Evolutionary conservation across 2,888 invertebrate species (phyloP), one percentile per base, ranked within the genome.

Genomic region (Macrosoma leucophasiata): DNA sequence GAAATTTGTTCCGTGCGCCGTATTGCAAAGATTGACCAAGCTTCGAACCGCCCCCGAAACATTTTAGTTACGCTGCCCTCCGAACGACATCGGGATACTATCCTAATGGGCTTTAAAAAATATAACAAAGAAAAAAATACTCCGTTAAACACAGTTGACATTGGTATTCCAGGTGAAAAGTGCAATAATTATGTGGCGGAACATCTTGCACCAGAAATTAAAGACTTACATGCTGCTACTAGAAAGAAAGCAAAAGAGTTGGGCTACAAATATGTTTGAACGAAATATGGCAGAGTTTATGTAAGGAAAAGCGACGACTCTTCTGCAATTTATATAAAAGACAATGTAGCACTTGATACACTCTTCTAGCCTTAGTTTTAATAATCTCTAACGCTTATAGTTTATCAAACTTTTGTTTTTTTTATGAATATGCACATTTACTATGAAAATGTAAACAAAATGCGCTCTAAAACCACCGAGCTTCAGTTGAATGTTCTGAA

Each of bases 71-170:
- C 28, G 9, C 15, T 35, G 20, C 14, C 35, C 12, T 35, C 35
- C 5, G 22, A 24, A 11, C 25, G 29, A 8, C 25, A 25, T 4
- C 19, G 30, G 13, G 35, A 36, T 25, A 20, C 13, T 4, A 5
- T 36, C 1, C 10, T 36, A 2, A 15, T 25, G 6, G 22, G 25
- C 2, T 18, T 14, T 8, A 29, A 20, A 14, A 8, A 12, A 8
- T 28, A 18, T 8, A 37, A 37, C 22, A 37, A 33, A 13, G 20
- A n/a, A n/a, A n/a, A n/a, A n/a, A n/a, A n/a, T n/a, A n/a, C n/a
- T n/a, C n/a, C n/a, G 12, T 7, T 21, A 33, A 37, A 32, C 15
- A 24, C 32, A 7, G 6, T 8, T 1, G 28, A 29, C 7, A 11
- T 37, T n/a, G 23, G 32, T n/a, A 11, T 37, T 4, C 15, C 28